A percentile compares a stretch with the other conserved stretches of the same genome.
Conservation (phyloP, 2,888 invertebrate species). For the Agrypnus murinus region DNA sequence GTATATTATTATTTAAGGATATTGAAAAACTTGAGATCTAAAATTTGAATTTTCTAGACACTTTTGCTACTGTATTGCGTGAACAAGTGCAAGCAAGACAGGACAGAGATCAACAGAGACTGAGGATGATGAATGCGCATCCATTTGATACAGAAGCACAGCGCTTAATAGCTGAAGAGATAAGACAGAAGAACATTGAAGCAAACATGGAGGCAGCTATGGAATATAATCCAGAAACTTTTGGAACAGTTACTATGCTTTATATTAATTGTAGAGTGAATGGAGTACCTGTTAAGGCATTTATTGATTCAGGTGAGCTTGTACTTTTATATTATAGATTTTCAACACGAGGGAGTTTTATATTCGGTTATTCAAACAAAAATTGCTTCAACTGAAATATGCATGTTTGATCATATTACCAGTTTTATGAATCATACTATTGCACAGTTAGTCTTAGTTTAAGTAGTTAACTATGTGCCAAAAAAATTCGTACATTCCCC, state of each 20-base stretch:
- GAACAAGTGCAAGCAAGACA: slow-evolving; percentile 89
- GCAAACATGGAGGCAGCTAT: slow-evolving; percentile 99
- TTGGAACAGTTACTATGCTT: slow-evolving; percentile 98
- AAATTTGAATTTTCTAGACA: slow-evolving; percentile 72
- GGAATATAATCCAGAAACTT: slow-evolving; percentile 98
- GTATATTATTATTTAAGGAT: slow-evolving; percentile 69
- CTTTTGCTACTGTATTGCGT: slow-evolving; percentile 84
- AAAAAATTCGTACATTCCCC: no score
- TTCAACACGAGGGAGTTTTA: not conserved
- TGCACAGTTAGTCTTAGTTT: no score
- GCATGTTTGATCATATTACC: no score
- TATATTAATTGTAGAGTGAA: slow-evolving; percentile 98
- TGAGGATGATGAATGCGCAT: slow-evolving; percentile 93
- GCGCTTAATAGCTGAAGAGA: slow-evolving; percentile 95
- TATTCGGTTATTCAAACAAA: no score
- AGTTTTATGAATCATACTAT: no score
- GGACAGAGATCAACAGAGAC: slow-evolving; percentile 87
- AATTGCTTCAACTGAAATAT: no score
- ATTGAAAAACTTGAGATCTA: not conserved
- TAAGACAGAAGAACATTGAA: slow-evolving; percentile 95
- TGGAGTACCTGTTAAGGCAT: slow-evolving; percentile 97
- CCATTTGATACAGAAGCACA: slow-evolving; percentile 98
- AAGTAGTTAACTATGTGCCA: no score
- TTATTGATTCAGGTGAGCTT: slow-evolving; percentile 90
- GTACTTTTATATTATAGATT: not conserved